Percentiles rank a stretch among this genome's conserved stretches.
These are phyloP conservation scores for Ladona fulva DNA, from an alignment of 1,140 invertebrate species.

Conservation along the genomic window DNA sequence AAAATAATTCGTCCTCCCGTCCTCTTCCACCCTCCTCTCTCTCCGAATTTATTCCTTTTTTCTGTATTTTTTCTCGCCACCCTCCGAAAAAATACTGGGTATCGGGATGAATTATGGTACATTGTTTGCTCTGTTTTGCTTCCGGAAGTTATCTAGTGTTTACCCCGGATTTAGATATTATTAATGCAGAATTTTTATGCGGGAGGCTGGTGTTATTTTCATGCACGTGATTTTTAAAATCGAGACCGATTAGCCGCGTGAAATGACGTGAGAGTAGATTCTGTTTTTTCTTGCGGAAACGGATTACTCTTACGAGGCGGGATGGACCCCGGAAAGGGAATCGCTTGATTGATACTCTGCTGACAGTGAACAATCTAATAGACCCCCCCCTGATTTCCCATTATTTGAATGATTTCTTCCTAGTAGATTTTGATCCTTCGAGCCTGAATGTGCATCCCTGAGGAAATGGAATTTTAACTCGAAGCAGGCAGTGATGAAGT, in stretches of 20 bases:
- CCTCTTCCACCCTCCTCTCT: neutral
- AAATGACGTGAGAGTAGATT: neutral
- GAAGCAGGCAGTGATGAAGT: too few relatives aligned
- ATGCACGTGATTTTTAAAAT: neutral
- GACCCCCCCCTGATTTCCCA: too few relatives aligned
- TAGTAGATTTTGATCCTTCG: too few relatives aligned
- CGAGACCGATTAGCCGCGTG: neutral
- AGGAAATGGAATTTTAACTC: too few relatives aligned
- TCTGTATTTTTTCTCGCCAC: neutral
- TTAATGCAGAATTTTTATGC: neutral
- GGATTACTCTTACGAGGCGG: too few relatives aligned
- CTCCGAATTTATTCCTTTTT: neutral
- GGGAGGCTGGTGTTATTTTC: neutral
- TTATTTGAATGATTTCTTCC: too few relatives aligned
- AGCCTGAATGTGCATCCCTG: too few relatives aligned
- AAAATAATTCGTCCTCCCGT: neutral
- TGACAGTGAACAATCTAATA: too few relatives aligned
- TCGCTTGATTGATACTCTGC: too few relatives aligned
- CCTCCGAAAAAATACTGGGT: neutral
- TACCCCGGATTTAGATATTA: conserved; percentile 5
- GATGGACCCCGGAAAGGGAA: too few relatives aligned
- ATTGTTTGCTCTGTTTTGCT: neutral
- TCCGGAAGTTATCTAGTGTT: neutral
- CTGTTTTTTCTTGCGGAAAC: too few relatives aligned
- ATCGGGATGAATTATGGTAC: conserved; percentile 1